Base-by-base conservation (phyloP, 2,888 invertebrate genomes). In the Scaptomyza cyrtandrae region DNA sequence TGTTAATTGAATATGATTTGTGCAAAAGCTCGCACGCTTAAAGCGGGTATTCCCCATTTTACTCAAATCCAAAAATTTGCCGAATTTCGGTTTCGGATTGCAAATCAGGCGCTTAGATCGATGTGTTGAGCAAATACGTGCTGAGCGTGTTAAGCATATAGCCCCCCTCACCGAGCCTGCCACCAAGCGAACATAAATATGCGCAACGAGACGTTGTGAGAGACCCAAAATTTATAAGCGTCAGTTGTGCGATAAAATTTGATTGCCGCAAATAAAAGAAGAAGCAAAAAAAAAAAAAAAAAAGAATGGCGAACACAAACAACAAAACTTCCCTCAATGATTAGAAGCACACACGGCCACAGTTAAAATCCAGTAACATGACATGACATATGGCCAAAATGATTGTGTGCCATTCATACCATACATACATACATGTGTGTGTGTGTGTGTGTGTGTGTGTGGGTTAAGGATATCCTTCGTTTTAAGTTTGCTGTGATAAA, bases 231-330 rank as follows among this genome's bases (percentile, higher is more conserved):
- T 88, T 84, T 84, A 84, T 88, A 84, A 84, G 83, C 88, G 88
- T 80, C 88, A 78, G 78, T 77, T 88, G 83, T 78, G 88, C 75
- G 71, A 84, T 84, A 84, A 84, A 84, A 84, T 86, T 84, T 84
- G 86, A 84, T 88, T 83, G 83, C 78, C 78, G 67, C 84, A 83
- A 80, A 86, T 85, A 87, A 85, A 86, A 69, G 59, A 11, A 19
- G 44, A 3, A 35, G 24, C 31, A 7, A 31, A 31, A 31, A 31
- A 31, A 7, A 1, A 5, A 31, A 31, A 7, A 11, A 13, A 33
- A 27, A 52, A 24, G 37, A 24, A n/a, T 29, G 33, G 67, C 37
- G 9, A 52, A 16, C 13, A 5, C 48, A 14, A 31, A 31, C 31
- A 14, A 29, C 35, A 35, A 35, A 13, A 14, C 11, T 29, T 6